A percentile compares a stretch with the other conserved stretches of the same genome.
phyloP scores from a whole-genome alignment of 2,888 invertebrate species.

The Tenthredo livida region DNA sequence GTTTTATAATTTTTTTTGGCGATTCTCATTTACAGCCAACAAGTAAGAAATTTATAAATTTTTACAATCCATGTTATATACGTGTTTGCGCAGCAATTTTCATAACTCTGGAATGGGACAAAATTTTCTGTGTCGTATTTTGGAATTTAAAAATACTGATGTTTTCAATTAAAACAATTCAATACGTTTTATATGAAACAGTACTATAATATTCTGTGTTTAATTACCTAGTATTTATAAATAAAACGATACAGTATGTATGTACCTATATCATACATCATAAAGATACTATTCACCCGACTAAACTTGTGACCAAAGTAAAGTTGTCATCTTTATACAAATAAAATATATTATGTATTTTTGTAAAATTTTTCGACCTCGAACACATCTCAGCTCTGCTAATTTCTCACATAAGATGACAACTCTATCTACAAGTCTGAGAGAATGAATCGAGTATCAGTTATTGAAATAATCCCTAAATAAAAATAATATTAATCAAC shows the following conservation, averaged over 20 bases:
- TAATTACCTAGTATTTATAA: slow-evolving; percentile 24
- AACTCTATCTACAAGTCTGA: slow-evolving; percentile 17
- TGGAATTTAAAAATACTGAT: not conserved
- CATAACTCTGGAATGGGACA: not conserved
- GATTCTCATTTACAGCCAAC: not conserved
- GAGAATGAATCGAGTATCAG: slow-evolving; percentile 1
- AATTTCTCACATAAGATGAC: slow-evolving; percentile 14
- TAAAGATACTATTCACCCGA: not conserved
- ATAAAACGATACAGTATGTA: slow-evolving; percentile 1
- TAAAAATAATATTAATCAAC: not conserved
- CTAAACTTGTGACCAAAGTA: slow-evolving; percentile 1
- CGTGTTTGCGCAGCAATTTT: not conserved
- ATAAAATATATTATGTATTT: slow-evolving; percentile 8
- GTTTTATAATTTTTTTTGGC: not conserved
- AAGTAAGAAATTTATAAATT: not conserved
- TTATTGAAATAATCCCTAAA: not conserved
- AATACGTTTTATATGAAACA: slow-evolving; percentile 3
- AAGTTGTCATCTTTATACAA: slow-evolving; percentile 13
- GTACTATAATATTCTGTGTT: slow-evolving; percentile 5
- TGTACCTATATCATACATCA: not conserved
- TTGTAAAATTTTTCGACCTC: not conserved
- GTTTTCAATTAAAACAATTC: slow-evolving; percentile 37
- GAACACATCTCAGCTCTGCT: not conserved
- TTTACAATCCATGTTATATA: not conserved
- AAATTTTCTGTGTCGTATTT: not conserved